Evolutionary conservation across 2,797 vertebrate species (phyloP), one percentile per base, ranked within the genome.

Genomic region (Acipenser ruthenus): DNA sequence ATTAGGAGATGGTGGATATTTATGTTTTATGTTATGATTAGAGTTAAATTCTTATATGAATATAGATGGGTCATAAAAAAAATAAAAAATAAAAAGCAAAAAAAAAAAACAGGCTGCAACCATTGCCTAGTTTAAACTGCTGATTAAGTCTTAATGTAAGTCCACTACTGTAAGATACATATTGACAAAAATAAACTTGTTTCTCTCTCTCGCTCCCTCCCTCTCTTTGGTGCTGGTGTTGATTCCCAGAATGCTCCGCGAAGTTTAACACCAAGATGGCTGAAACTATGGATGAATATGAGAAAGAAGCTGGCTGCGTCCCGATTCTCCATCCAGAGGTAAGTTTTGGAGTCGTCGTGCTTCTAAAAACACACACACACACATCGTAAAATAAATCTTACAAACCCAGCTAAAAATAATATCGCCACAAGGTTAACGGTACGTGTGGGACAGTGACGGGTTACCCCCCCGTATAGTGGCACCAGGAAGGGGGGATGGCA

Each of bases 271-370:
- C 89, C 91, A 97, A 97, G 93, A 98, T 98, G 96, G 96, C 93
- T 79, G 95, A 94, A 87, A 89, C 90, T 87, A 93, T 95, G 86
- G 94, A 94, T 76, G 95, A 95, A 85, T 95, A 94, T 84, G 94
- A 95, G 84, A 91, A 91, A 84, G 94, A 97, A 78, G 92, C 93
- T 86, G 92, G 94, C 64, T 97, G 96, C 74, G 95, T 95, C 83
- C 95, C 94, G 76, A 89, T 97, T 79, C 93, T 97, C 75, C 95
- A 97, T 78, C 89, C 95, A 0, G 95, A 98, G 94, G 95, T 97
- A 89, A 77, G 87, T 56, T 59, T 53, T 10, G 4, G 2, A 10
- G 11, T 50, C 18, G 13, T 37, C 6, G 12, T 50, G 1, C 64
- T 8, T 23, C 18, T 53, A 1, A 49, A n/a, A 69, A 62, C 15